These are phyloP conservation scores for Aphrocallistes beatrix DNA, from an alignment of 37 sponge, comb jelly and placozoan genomes.

Conservation along the genomic window DNA sequence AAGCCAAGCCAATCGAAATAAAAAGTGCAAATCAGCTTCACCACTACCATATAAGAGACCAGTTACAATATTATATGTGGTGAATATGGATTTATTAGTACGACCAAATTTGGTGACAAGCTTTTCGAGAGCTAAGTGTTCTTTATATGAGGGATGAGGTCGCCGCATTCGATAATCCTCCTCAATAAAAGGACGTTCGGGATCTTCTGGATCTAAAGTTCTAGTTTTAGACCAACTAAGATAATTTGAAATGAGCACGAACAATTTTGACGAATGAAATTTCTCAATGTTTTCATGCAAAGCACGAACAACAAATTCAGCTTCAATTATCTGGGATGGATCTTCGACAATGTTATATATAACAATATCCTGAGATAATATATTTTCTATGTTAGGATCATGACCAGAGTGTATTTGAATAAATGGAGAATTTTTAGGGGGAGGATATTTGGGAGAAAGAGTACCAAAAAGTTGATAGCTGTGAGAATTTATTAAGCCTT, in stretches of 20 bases:
- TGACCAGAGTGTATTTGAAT: background rate
- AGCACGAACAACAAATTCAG: slow-evolving; percentile 51
- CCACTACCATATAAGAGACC: slow-evolving; percentile 79
- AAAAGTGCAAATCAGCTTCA: slow-evolving; percentile 71
- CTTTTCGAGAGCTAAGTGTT: slow-evolving; percentile 70
- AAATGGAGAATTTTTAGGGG: background rate
- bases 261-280: slow-evolving; percentile 58
- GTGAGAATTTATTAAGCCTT: too few species aligned
- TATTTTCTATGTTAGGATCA: background rate
- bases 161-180: slow-evolving; percentile 89
- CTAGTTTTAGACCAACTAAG: slow-evolving; percentile 90
- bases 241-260: slow-evolving; percentile 73
- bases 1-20: slow-evolving; percentile 79
- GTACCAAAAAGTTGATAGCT: background rate
- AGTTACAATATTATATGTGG: slow-evolving; percentile 70
- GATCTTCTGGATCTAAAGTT: slow-evolving; percentile 87
- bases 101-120: slow-evolving; percentile 81
- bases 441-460: background rate
- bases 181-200: slow-evolving; percentile 82
- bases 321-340: slow-evolving; percentile 53
- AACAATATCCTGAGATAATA: slow-evolving; percentile 43
- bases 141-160: slow-evolving; percentile 81
- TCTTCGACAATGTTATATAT: slow-evolving; percentile 54
- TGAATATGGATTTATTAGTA: slow-evolving; percentile 72
- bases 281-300: slow-evolving; percentile 60